Conservation (phyloP, 2,888 invertebrate genomes). For the Oscheius sp. region DNA sequence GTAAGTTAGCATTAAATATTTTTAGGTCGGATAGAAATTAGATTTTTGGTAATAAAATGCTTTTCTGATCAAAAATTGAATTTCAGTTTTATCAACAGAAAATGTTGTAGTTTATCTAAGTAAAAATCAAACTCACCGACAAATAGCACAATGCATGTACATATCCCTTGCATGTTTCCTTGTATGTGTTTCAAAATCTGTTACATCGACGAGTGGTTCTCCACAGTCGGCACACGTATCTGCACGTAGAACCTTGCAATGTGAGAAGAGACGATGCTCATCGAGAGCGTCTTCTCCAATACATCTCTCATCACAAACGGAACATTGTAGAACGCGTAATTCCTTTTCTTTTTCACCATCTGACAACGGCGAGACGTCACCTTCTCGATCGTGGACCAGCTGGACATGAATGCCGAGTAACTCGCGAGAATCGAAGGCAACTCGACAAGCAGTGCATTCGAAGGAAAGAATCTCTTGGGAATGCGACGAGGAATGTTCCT, state of each 20-base stretch:
- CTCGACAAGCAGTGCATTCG: slow-evolving; percentile 37
- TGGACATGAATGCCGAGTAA: slow-evolving; percentile 40
- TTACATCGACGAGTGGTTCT: slow-evolving; percentile 25
- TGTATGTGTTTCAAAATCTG: slow-evolving; percentile 27
- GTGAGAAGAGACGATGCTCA: slow-evolving; percentile 42
- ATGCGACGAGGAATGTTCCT: slow-evolving; percentile 41
- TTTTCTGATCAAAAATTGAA: too few species aligned
- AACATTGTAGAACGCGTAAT: slow-evolving; percentile 37
- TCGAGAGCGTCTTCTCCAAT: slow-evolving; percentile 48
- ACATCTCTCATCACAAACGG: slow-evolving; percentile 48
- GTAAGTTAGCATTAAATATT: too few species aligned
- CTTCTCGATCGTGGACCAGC: slow-evolving; percentile 39
- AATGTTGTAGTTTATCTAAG: too few species aligned
- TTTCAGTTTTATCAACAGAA: too few species aligned
- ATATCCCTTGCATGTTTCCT: slow-evolving; percentile 26
- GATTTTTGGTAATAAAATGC: too few species aligned
- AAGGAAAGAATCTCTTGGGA: slow-evolving; percentile 32
- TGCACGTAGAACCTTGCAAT: slow-evolving; percentile 40
- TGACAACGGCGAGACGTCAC: not conserved
- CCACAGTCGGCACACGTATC: slow-evolving; percentile 49
- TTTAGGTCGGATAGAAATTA: too few species aligned
- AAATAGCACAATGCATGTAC: slow-evolving; percentile 33
- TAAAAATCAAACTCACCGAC: slow-evolving; percentile 22
- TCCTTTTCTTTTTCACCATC: slow-evolving; percentile 19
- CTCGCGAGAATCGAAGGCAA: slow-evolving; percentile 29